Evolutionary conservation across 2,888 invertebrate genomes (phyloP).

Genomic region (Polydrusus cervinus): DNA sequence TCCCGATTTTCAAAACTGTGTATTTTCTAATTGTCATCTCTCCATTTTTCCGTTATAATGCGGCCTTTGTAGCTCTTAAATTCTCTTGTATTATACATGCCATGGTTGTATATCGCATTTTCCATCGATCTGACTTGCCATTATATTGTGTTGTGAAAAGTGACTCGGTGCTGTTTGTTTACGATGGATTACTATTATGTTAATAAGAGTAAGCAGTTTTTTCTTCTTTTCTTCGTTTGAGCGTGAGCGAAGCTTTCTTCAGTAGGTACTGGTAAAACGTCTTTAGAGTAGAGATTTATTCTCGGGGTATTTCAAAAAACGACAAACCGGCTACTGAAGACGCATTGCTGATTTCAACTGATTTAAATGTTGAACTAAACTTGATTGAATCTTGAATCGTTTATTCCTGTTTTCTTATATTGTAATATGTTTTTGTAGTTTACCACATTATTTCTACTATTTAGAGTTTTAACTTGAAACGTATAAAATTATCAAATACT

Average conservation of each 20-base stretch:
- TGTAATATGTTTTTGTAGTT: conserved; percentile 13
- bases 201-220: conserved; percentile 56
- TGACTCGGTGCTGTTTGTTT: conserved; percentile 50
- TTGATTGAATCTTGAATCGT: conserved; percentile 40
- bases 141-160: conserved; percentile 52
- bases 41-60: too few relatives aligned
- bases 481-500: too few relatives aligned
- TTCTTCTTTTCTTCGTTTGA: conserved; percentile 36
- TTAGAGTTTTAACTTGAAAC: too few relatives aligned
- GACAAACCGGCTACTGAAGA: conserved; percentile 47
- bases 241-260: conserved; percentile 37
- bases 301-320: conserved; percentile 32
- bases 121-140: conserved; percentile 35
- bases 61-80: conserved; percentile 8
- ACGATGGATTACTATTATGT: conserved; percentile 56
- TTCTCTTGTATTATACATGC: conserved; percentile 43
- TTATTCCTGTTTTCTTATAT: conserved; percentile 43
- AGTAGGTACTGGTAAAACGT: conserved; percentile 5
- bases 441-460: too few relatives aligned
- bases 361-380: conserved; percentile 37
- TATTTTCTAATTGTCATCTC: conserved; percentile 18
- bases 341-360: conserved; percentile 37
- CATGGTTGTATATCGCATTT: conserved; percentile 46
- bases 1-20: conserved; percentile 44
- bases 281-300: conserved; percentile 44